phyloP scores from a whole-genome alignment of 2,888 invertebrate species.

The Drosophila sordidapex region DNA sequence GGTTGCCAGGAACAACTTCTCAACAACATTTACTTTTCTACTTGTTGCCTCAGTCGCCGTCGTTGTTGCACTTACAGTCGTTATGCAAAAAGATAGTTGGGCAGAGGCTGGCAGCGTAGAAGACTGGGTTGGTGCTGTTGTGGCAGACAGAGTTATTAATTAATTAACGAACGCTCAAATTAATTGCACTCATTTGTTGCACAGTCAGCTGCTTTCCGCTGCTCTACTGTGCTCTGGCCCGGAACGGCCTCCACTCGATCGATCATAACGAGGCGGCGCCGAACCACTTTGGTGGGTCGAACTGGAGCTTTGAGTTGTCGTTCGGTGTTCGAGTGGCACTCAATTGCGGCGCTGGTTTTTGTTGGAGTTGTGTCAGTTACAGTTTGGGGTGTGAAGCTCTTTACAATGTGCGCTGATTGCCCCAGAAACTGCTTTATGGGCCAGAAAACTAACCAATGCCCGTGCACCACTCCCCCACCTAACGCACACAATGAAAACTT shows the following conservation, averaged over 20 bases:
- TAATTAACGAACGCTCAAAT: conserved; percentile 75
- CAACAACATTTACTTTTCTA: conserved; percentile 14
- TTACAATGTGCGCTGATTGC: conserved; percentile 54
- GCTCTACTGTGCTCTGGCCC: background rate
- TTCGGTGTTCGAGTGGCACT: conserved; percentile 57
- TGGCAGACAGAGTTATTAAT: conserved; percentile 68
- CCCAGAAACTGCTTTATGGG: conserved; percentile 25
- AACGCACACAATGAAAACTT: conserved; percentile 75
- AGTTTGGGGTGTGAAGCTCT: conserved; percentile 9
- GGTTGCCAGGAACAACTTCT: conserved; percentile 28
- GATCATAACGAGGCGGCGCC: conserved; percentile 56
- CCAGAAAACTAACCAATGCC: conserved; percentile 7
- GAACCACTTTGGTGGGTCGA: conserved; percentile 31
- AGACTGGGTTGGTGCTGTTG: background rate
- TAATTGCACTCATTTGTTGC: conserved; percentile 79
- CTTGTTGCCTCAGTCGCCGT: conserved; percentile 43
- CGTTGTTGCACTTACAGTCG: conserved; percentile 7
- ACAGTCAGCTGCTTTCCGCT: conserved; percentile 61
- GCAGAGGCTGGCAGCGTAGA: background rate
- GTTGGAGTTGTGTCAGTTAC: conserved; percentile 26
- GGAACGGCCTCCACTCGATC: conserved; percentile 42
- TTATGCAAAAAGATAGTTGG: conserved; percentile 42
- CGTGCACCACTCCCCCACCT: background rate
- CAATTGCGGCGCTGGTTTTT: conserved; percentile 8
- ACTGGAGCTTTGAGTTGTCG: conserved; percentile 11